These are phyloP conservation scores for Ophonus ardosiacus DNA, from an alignment of 2,888 invertebrate genomes.

Conservation along the genomic window DNA sequence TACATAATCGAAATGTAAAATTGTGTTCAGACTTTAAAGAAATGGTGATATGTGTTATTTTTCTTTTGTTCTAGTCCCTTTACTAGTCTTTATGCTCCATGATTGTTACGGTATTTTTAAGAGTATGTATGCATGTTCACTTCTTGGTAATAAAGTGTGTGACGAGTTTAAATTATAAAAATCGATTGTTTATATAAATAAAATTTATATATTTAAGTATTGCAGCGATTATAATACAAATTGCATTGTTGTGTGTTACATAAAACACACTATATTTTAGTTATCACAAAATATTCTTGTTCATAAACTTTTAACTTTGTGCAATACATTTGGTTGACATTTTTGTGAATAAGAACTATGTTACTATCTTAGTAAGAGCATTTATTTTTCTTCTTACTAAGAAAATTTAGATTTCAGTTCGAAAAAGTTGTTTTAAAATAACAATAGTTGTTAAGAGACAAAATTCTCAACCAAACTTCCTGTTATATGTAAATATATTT, in stretches of 20 bases:
- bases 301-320: constrained; percentile 59
- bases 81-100: constrained; percentile 46
- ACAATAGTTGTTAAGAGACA: constrained; percentile 48
- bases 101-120: constrained; percentile 59
- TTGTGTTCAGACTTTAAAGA: constrained; percentile 59
- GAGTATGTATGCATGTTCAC: constrained; percentile 48
- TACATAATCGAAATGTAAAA: constrained; percentile 47
- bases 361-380: constrained; percentile 58
- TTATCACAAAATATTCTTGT: constrained; percentile 63
- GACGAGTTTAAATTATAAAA: constrained; percentile 53
- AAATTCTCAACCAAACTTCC: constrained; percentile 59
- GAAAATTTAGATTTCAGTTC: constrained; percentile 29
- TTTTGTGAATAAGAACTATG: constrained; percentile 59
- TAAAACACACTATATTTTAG: constrained; percentile 60
- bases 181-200: constrained; percentile 62
- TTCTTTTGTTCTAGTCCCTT: constrained; percentile 59
- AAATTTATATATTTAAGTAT: constrained; percentile 64
- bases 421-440: constrained; percentile 12
- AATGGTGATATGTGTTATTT: constrained; percentile 63
- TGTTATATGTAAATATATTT: constrained; percentile 60
- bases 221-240: constrained; percentile 64
- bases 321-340: constrained; percentile 62
- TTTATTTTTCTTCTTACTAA: constrained; percentile 57
- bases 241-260: constrained; percentile 55
- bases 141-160: constrained; percentile 55